Evolutionary conservation across 2,797 vertebrate genomes (phyloP), one percentile per base, ranked within the genome.

Genomic region (Rhinichthys osculus): DNA sequence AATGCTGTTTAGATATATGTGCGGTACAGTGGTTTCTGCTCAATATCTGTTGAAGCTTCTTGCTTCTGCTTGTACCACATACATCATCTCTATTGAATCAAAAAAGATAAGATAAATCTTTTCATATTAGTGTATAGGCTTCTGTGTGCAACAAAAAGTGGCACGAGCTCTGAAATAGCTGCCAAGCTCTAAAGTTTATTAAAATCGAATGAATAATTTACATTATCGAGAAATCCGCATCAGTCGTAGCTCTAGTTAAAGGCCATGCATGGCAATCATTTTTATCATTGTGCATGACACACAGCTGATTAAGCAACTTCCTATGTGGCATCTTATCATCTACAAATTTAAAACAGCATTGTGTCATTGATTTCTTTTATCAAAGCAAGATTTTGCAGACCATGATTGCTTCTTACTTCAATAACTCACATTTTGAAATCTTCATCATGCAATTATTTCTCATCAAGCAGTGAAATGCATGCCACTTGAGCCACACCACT

Each of bases 121-220:
- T 54, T 38, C 27, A 21, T 38, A 52, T 40, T 70, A 27, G 5
- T 54, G 19, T 52, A 52, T n/a, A 38, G 44, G 27, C 17, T 50
- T 80, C n/a, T 67, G 17, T 35, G 27, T 16, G 27, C 17, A 74
- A 5, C 47, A 21, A 16, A 76, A 77, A 35, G 3, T 44, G 54
- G n/a, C 38, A 30, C 0, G 2, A 40, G 57, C 59, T 13, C 16
- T 33, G 27, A 50, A 71, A 57, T 40, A 81, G 27, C 21, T 40
- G 19, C 21, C 66, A 71, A 19, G 23, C 3, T 57, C n/a, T 72
- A 81, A 54, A 81, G 64, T 70, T n/a, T 27, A 82, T 71, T 71
- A 59, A 82, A 38, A 19, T n/a, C 2, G 1, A 50, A 67, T 81
- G 47, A 40, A 81, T 81, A 70, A 81, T 69, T 52, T 4, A 81